A percentile compares a stretch with the other conserved stretches of the same genome.
Conservation (phyloP, 2,888 invertebrate species). For the Drosophila mimica region DNA sequence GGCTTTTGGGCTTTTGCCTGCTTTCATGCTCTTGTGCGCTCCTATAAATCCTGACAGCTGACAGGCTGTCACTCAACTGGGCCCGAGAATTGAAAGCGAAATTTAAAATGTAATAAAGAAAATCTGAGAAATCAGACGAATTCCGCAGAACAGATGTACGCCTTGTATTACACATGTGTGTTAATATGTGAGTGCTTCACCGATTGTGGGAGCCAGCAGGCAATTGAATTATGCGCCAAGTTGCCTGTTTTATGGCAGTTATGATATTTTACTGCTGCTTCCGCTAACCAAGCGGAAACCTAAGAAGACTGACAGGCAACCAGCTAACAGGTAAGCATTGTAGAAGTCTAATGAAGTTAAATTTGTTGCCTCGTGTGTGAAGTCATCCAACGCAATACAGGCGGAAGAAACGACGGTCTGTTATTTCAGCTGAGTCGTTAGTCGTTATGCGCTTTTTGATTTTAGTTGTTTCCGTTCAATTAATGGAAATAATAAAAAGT, state of each 20-base stretch:
- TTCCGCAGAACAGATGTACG: conserved; percentile 4
- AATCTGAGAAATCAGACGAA: conserved; percentile 17
- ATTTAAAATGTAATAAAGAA: conserved; percentile 54
- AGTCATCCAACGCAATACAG: not conserved
- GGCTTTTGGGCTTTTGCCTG: conserved; percentile 36
- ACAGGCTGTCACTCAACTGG: conserved; percentile 27
- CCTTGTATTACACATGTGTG: conserved; percentile 21
- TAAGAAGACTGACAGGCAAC: conserved; percentile 27
- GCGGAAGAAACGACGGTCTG: not conserved
- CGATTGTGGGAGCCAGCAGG: conserved; percentile 31
- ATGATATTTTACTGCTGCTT: conserved; percentile 61
- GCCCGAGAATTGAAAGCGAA: conserved; percentile 46
- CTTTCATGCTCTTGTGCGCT: conserved; percentile 19
- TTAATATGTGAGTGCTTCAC: conserved; percentile 21
- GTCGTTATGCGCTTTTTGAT: not conserved
- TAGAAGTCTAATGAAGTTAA: conserved; percentile 51
- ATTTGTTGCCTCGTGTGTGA: conserved; percentile 13
- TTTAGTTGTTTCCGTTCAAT: not conserved
- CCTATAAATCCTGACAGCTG: conserved; percentile 21
- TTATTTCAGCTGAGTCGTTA: conserved; percentile 9
- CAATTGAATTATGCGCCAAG: conserved; percentile 53
- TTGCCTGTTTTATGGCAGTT: conserved; percentile 53
- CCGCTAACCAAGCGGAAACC: conserved; percentile 63
- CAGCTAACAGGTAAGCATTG: conserved; percentile 35
- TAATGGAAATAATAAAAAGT: not conserved